These are phyloP conservation scores for Shinisaurus crocodilurus DNA, from an alignment of 2,113 vertebrate genomes.

Conservation along the genomic window DNA sequence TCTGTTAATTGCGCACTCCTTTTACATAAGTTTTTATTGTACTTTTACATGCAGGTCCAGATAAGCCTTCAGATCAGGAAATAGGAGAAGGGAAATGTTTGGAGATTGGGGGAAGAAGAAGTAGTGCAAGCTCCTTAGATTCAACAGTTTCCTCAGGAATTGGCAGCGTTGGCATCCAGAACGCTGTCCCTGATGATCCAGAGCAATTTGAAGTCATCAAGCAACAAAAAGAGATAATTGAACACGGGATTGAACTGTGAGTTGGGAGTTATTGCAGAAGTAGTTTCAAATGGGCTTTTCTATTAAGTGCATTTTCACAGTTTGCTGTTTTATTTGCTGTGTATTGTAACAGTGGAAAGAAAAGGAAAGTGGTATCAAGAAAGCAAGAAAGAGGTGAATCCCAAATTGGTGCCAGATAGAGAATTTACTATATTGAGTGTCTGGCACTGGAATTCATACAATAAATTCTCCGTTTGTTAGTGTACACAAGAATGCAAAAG, in stretches of 20 bases:
- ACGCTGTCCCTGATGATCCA: constrained; percentile 86
- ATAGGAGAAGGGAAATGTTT: constrained; percentile 84
- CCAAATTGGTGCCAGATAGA: background rate
- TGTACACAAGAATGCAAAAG: background rate
- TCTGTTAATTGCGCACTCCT: background rate
- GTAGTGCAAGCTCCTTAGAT: constrained; percentile 93
- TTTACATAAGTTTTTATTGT: constrained; percentile 7
- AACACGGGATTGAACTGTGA: constrained; percentile 97
- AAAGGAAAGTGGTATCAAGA: background rate
- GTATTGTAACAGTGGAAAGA: background rate
- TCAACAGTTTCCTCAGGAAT: constrained; percentile 89
- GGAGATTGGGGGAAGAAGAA: constrained; percentile 84
- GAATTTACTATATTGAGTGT: background rate
- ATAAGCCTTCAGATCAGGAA: constrained; percentile 86
- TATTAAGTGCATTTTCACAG: background rate
- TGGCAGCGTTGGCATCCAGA: constrained; percentile 76
- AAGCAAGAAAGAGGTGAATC: background rate
- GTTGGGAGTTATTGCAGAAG: constrained; percentile 50
- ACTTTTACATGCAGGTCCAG: constrained; percentile 82
- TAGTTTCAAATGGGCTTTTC: constrained; percentile 82
- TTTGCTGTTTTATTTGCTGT: background rate
- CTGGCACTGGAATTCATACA: background rate
- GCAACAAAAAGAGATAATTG: constrained; percentile 98
- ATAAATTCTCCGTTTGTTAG: background rate
- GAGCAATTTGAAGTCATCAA: constrained; percentile 99